These are phyloP conservation scores for Brevipalpus yothersi DNA, from an alignment of 1,140 invertebrate species.

Conservation along the genomic window DNA sequence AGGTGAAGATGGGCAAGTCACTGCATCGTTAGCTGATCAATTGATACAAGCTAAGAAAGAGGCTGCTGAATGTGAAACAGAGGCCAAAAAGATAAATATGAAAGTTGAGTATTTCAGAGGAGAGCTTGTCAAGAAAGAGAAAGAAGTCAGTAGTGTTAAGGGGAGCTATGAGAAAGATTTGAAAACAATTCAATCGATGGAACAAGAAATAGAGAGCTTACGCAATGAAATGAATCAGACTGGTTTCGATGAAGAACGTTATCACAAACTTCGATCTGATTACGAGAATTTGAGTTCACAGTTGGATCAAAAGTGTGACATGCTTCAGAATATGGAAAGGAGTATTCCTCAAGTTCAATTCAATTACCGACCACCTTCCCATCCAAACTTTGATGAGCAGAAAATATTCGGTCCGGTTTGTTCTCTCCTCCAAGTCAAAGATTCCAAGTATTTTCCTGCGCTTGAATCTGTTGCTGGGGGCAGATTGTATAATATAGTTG, in stretches of 20 bases:
- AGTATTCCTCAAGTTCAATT: slow-evolving; percentile 21
- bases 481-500: slow-evolving; percentile 65
- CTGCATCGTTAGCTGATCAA: slow-evolving; percentile 59
- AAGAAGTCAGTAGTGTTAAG: slow-evolving; percentile 40
- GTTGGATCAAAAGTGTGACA: not conserved
- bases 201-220: slow-evolving; percentile 32
- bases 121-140: slow-evolving; percentile 37
- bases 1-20: slow-evolving; percentile 47
- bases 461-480: slow-evolving; percentile 55
- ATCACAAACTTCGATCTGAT: not conserved
- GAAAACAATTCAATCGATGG: slow-evolving; percentile 16
- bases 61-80: slow-evolving; percentile 47
- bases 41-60: slow-evolving; percentile 47
- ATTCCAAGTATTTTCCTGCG: slow-evolving; percentile 45
- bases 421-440: slow-evolving; percentile 44
- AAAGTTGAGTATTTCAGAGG: slow-evolving; percentile 40
- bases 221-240: slow-evolving; percentile 5
- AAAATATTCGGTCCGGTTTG: slow-evolving; percentile 54
- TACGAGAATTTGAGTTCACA: not conserved
- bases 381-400: slow-evolving; percentile 41
- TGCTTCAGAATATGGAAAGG: not conserved
- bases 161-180: slow-evolving; percentile 43
- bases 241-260: slow-evolving; percentile 1
- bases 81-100: slow-evolving; percentile 50
- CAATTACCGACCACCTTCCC: slow-evolving; percentile 42